These are phyloP conservation scores for Peromyscus eremicus DNA, from an alignment of 2,797 vertebrate genomes.

Conservation along the genomic window DNA sequence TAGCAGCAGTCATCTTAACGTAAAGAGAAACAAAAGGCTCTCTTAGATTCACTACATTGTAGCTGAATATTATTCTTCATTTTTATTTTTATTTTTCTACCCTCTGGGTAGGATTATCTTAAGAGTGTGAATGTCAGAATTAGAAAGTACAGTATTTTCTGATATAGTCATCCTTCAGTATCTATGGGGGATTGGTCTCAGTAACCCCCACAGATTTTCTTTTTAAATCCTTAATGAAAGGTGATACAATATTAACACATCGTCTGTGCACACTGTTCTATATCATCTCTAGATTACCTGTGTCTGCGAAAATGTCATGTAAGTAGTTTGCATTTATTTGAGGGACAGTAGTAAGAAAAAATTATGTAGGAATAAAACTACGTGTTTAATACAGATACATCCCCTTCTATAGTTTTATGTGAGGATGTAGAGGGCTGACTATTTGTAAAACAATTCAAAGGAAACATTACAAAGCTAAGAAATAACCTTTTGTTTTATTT, in stretches of 20 bases:
- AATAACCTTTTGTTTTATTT: conserved; percentile 65
- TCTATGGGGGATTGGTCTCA: neutral
- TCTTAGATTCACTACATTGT: neutral
- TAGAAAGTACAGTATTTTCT: conserved; percentile 11
- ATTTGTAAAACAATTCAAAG: conserved; percentile 48
- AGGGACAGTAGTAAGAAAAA: neutral
- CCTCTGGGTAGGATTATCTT: neutral
- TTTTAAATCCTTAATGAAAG: neutral
- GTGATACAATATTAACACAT: no score
- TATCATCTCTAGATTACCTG: neutral
- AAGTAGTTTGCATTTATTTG: neutral
- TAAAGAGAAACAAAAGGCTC: neutral
- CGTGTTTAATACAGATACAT: neutral
- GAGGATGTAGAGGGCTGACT: neutral
- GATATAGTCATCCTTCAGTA: neutral
- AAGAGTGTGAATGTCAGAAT: conserved; percentile 28
- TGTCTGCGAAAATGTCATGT: neutral
- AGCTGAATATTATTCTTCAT: neutral
- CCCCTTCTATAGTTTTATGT: neutral
- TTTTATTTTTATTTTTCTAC: conserved; percentile 64
- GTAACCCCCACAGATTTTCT: neutral
- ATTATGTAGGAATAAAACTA: neutral
- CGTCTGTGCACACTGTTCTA: no score
- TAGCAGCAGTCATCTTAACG: neutral
- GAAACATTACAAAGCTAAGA: conserved; percentile 30